Conservation (phyloP, 2,113 vertebrate genomes). For the Siphamia tubifer region DNA sequence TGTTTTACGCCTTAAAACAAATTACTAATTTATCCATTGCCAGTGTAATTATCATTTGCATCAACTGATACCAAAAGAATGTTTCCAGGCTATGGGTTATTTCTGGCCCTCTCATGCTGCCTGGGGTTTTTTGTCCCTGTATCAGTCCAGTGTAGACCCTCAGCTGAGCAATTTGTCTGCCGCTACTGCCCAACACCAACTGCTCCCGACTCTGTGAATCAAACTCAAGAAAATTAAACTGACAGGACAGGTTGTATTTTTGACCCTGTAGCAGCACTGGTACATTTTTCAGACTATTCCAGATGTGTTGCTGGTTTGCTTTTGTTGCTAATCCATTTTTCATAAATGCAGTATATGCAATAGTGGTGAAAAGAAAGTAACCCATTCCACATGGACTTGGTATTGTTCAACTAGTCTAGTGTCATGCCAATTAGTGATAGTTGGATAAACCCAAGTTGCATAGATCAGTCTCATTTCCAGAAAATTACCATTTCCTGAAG, state of each 20-base stretch:
- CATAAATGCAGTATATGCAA: too few relatives aligned
- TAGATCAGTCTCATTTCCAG: constrained; percentile 2
- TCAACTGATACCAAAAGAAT: constrained; percentile 74
- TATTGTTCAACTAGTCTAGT: not conserved
- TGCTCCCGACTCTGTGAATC: not conserved
- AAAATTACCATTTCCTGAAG: constrained; percentile 8
- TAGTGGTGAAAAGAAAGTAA: too few relatives aligned
- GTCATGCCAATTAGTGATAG: constrained; percentile 6
- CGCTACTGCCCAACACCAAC: not conserved
- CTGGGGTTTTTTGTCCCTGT: constrained; percentile 50
- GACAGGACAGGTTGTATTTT: not conserved
- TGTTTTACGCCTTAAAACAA: constrained; percentile 41
- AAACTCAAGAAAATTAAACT: not conserved
- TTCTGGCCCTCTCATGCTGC: constrained; percentile 51
- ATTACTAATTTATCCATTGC: constrained; percentile 30
- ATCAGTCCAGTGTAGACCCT: constrained; percentile 16
- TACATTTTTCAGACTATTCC: too few relatives aligned
- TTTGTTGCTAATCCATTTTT: too few relatives aligned
- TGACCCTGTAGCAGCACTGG: too few relatives aligned
- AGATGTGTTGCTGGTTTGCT: too few relatives aligned
- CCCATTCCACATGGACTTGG: not conserved
- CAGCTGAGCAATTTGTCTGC: not conserved
- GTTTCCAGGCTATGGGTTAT: constrained; percentile 55
- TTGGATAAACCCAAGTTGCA: not conserved
- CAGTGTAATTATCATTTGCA: constrained; percentile 68